Evolutionary conservation across 2,888 invertebrate species (phyloP), one percentile per base, ranked within the genome.

Genomic region (Exephanes ischioxanthus): DNA sequence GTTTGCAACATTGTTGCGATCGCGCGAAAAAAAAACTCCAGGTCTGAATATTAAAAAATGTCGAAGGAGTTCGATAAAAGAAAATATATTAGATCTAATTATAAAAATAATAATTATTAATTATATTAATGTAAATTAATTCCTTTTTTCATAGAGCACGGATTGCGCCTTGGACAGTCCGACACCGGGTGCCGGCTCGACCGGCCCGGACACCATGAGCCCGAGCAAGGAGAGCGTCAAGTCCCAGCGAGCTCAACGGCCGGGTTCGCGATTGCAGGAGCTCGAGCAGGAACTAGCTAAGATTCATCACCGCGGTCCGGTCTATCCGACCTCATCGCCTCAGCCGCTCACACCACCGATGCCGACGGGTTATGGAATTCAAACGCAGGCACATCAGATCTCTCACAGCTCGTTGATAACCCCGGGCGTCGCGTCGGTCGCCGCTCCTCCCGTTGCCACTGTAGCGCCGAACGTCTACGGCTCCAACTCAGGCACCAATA

Each of bases 271-370:
- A 6, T 88, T 94, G 0, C 93, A 94, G 67, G 94, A 94, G 71
- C 87, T 94, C 37, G 94, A 93, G 72, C 92, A 94, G 85, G 94
- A 94, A 84, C 90, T 94, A 26, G 94, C 94, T 1, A 94, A 94
- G 86, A 94, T 94, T 86, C 94, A 94, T 90, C 94, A 93, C 22
- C 92, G 93, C 85, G 90, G 90, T 3, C 87, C 92, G 3, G 86
- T 89, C 51, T 73, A 90, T 16, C 83, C 91, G 11, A 89, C 90
- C 7, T 88, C 93, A n/a, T 92, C 93, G 14, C 88, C 92, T 14
- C 92, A 92, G 61, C 90, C 92, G 3, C 86, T 90, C 33, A 92
- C 91, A 3, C 92, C 92, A 4, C 92, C 92, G n/a, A 91, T 93
- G 67, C 84, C 92, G 41, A 80, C 87, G 51, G 83, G 89, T 76